A percentile compares a stretch with the other conserved stretches of the same genome.
Conservation (phyloP, 2,113 vertebrate genomes). For the Dicerorhinus sumatrensis region DNA sequence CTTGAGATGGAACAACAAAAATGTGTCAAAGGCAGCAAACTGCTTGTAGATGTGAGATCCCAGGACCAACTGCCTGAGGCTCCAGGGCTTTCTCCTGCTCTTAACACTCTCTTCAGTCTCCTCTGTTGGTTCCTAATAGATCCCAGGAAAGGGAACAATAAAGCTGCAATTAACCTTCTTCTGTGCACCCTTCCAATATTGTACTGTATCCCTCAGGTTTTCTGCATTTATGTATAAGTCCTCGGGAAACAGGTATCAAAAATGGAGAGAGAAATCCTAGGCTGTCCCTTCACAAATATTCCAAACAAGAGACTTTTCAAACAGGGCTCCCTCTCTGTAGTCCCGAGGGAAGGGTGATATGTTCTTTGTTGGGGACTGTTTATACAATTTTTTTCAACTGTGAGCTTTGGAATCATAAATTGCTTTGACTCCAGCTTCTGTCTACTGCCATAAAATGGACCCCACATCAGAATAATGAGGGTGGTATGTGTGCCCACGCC, state of each 20-base stretch:
- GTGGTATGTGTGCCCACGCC: constrained; percentile 62
- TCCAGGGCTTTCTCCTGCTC: constrained; percentile 85
- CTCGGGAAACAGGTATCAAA: constrained; percentile 79
- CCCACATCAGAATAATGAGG: constrained; percentile 80
- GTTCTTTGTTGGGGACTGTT: constrained; percentile 81
- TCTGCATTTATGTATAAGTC: constrained; percentile 51
- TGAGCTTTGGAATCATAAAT: constrained; percentile 84
- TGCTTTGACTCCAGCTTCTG: constrained; percentile 86
- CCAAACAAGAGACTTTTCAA: constrained; percentile 73
- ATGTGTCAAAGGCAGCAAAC: constrained; percentile 68
- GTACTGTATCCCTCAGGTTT: constrained; percentile 80
- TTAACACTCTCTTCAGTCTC: constrained; percentile 68
- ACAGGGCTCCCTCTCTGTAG: constrained; percentile 77
- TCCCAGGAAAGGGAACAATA: constrained; percentile 46
- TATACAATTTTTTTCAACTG: constrained; percentile 79
- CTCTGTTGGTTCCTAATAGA: constrained; percentile 75
- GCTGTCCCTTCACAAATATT: constrained; percentile 63
- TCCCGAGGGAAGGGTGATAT: constrained; percentile 63
- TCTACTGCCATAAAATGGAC: constrained; percentile 87
- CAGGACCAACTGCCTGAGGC: constrained; percentile 75
- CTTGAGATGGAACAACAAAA: constrained; percentile 42
- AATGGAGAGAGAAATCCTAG: constrained; percentile 61
- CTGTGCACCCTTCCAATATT: constrained; percentile 53
- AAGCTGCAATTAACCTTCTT: constrained; percentile 69
- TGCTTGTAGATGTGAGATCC: constrained; percentile 77